Conservation (phyloP, 1,140 invertebrate species). For the Microvelia longipes region DNA sequence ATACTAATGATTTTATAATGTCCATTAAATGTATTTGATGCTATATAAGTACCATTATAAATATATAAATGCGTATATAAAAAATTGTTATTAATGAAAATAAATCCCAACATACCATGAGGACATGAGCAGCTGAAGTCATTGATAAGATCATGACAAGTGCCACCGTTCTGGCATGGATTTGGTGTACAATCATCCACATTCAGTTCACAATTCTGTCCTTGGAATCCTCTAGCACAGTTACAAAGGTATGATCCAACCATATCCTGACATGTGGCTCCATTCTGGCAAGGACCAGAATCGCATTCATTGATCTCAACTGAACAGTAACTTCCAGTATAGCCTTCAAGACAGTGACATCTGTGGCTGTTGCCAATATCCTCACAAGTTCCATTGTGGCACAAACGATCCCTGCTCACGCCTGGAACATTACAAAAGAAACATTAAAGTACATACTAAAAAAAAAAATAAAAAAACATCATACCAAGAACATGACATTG, state of each 20-base stretch:
- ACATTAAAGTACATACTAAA: too few species aligned
- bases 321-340: constrained; percentile 79
- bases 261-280: constrained; percentile 68
- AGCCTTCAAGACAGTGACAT: constrained; percentile 72
- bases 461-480: background rate
- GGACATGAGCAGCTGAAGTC: constrained; percentile 83
- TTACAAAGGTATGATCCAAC: constrained; percentile 71
- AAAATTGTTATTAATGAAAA: too few species aligned
- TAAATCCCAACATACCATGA: constrained; percentile 49
- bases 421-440: constrained; percentile 28
- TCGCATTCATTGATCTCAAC: constrained; percentile 79
- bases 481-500: too few species aligned
- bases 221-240: constrained; percentile 79
- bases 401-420: constrained; percentile 55
- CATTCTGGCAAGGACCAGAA: constrained; percentile 76
- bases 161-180: constrained; percentile 82
- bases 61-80: too few species aligned
- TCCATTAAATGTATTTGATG: too few species aligned
- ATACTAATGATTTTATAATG: too few species aligned
- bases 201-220: constrained; percentile 83
- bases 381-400: constrained; percentile 82
- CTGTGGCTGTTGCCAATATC: constrained; percentile 79
- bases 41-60: too few species aligned
- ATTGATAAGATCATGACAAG: constrained; percentile 76
- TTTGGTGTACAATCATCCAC: constrained; percentile 81